phyloP scores from a whole-genome alignment of 2,113 vertebrate species.

The Osmerus mordax region DNA sequence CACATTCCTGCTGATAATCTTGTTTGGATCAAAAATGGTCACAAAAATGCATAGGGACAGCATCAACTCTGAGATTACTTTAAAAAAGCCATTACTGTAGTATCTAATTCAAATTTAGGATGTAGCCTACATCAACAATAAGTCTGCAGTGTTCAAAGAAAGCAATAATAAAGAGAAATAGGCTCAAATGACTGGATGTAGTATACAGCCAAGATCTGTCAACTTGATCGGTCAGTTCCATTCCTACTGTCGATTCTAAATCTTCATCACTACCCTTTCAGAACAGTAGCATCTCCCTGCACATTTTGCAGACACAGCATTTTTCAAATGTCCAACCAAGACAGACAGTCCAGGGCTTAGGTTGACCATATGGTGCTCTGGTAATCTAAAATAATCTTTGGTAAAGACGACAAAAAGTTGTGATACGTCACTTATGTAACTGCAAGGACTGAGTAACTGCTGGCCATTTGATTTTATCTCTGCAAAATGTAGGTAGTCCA shows the following conservation, averaged over 20 bases:
- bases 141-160: too few relatives aligned
- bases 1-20: too few relatives aligned
- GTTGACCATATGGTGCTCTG: conserved; percentile 24
- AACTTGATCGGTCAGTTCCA: too few relatives aligned
- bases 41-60: too few relatives aligned
- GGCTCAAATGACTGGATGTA: too few relatives aligned
- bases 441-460: background rate
- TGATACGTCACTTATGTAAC: conserved; percentile 25
- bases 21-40: too few relatives aligned
- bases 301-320: conserved; percentile 17
- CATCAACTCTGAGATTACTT: too few relatives aligned
- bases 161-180: too few relatives aligned
- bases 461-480: too few relatives aligned
- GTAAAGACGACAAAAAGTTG: conserved; percentile 19
- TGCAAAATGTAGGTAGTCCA: too few relatives aligned
- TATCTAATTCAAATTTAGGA: background rate
- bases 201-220: too few relatives aligned
- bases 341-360: conserved; percentile 22
- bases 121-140: background rate
- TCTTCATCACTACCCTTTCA: conserved; percentile 49
- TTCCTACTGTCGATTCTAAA: too few relatives aligned
- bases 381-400: conserved; percentile 41
- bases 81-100: background rate
- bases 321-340: conserved; percentile 15
- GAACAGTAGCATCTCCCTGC: background rate